phyloP scores from a whole-genome alignment of 2,888 invertebrate species.

The Tetragonisca angustula region DNA sequence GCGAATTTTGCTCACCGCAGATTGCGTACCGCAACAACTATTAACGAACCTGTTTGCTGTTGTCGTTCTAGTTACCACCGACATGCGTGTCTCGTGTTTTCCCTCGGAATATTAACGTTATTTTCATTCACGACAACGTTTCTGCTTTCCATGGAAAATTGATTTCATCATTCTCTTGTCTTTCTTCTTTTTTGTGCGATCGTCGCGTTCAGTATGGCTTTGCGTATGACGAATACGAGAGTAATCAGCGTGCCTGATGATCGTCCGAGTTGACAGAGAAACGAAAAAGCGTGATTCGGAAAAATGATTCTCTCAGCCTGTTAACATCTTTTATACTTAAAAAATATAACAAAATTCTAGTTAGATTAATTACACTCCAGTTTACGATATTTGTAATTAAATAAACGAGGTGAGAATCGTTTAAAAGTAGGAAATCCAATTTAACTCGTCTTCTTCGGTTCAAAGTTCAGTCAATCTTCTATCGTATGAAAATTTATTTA shows the following conservation, averaged over 20 bases:
- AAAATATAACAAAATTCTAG: no score
- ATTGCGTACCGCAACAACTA: background rate
- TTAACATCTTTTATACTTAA: no score
- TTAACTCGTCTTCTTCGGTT: no score
- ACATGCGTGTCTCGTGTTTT: background rate
- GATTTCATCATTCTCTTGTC: background rate
- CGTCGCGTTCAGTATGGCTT: background rate
- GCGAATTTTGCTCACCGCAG: background rate
- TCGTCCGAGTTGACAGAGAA: background rate
- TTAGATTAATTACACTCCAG: no score
- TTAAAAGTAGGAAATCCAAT: no score
- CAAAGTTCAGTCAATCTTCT: no score
- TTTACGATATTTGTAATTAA: no score
- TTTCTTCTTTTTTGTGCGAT: background rate
- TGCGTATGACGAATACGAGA: background rate
- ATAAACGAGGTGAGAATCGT: no score
- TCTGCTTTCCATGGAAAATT: background rate
- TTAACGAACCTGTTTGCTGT: conserved; percentile 1
- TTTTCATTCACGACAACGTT: no score
- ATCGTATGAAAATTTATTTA: no score
- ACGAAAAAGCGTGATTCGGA: background rate
- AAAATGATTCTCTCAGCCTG: background rate
- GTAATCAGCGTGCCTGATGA: background rate
- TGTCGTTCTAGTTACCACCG: background rate
- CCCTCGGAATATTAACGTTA: background rate